A percentile compares a stretch with the other conserved stretches of the same genome.
Conservation (phyloP, 1,140 invertebrate species). For the Drosophila paulistorum region DNA sequence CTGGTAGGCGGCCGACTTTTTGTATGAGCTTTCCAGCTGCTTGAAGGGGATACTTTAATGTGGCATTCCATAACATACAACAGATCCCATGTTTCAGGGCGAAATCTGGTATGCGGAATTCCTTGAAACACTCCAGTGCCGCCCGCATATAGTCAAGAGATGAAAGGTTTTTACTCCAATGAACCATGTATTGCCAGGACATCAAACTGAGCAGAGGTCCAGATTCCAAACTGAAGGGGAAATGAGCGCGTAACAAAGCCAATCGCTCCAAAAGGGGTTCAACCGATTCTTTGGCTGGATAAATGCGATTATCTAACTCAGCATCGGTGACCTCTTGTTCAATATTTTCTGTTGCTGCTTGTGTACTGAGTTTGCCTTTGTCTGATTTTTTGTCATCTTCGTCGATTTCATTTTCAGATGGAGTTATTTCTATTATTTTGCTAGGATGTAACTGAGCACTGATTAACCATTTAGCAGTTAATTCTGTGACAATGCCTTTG, state of each 20-base stretch:
- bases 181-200: constrained; percentile 94
- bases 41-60: constrained; percentile 90
- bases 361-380: constrained; percentile 22
- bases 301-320: constrained; percentile 67
- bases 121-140: constrained; percentile 85
- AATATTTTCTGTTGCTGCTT: neutral
- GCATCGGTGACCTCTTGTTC: constrained; percentile 22
- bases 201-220: constrained; percentile 92
- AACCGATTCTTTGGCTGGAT: constrained; percentile 58
- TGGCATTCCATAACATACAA: constrained; percentile 93
- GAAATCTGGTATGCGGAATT: constrained; percentile 84
- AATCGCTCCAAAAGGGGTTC: constrained; percentile 85
- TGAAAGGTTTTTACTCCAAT: constrained; percentile 92
- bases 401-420: constrained; percentile 44
- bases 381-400: constrained; percentile 34
- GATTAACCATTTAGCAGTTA: constrained; percentile 92
- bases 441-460: constrained; percentile 88
- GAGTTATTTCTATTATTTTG: constrained; percentile 66
- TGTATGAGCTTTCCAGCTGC: constrained; percentile 90
- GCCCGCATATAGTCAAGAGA: constrained; percentile 87
- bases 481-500: constrained; percentile 92
- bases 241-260: constrained; percentile 87
- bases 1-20: constrained; percentile 94
- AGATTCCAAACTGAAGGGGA: constrained; percentile 92
- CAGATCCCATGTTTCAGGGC: constrained; percentile 89